These are phyloP conservation scores for Maniola hyperantus DNA, from an alignment of 2,888 invertebrate species.

Conservation along the genomic window DNA sequence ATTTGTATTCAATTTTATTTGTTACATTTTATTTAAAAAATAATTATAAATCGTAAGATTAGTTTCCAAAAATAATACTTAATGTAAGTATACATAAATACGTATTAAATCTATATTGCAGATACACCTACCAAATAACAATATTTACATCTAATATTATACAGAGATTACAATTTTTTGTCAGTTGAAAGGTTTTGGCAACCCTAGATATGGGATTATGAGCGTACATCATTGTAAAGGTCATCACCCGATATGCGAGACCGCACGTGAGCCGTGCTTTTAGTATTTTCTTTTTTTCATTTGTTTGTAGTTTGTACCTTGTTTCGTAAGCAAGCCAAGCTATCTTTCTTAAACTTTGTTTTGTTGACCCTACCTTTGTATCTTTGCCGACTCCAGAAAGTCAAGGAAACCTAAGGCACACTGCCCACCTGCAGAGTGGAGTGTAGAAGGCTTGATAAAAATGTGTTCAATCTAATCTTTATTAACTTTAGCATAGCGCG, in stretches of 20 bases:
- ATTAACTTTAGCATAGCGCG: no score
- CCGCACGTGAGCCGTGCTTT: conserved; percentile 37
- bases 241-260: conserved; percentile 38
- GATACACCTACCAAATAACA: no score
- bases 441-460: no score
- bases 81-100: no score
- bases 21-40: no score
- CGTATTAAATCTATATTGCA: no score
- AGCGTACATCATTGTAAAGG: conserved; percentile 36
- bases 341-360: conserved; percentile 14
- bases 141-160: no score
- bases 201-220: conserved; percentile 24
- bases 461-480: no score
- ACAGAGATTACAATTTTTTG: no score
- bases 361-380: conserved; percentile 10
- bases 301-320: conserved; percentile 21
- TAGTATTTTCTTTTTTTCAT: conserved; percentile 19
- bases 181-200: neutral
- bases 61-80: no score
- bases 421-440: neutral
- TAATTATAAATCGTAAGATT: no score
- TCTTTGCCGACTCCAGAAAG: conserved; percentile 1
- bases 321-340: conserved; percentile 6
- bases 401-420: neutral
- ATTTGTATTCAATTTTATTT: no score